phyloP scores from a whole-genome alignment of 2,113 vertebrate genomes.

The Neodon shergylaensis region DNA sequence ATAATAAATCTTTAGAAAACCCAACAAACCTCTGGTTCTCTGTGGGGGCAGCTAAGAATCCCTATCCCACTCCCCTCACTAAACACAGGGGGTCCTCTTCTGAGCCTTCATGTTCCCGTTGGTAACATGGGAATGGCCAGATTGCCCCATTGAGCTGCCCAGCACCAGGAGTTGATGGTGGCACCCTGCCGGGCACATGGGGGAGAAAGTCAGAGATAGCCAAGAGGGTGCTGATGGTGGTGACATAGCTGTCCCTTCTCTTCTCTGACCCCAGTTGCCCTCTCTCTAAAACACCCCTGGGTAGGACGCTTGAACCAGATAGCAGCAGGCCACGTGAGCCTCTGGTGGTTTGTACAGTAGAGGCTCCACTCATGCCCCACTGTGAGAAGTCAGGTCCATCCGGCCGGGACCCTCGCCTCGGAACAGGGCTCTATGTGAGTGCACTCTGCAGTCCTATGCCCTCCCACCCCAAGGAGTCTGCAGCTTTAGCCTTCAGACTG shows the following conservation, averaged over 20 bases:
- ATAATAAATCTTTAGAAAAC: not conserved
- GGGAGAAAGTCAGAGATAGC: fast-evolving
- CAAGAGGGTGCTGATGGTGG: fast-evolving
- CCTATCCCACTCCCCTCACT: not conserved
- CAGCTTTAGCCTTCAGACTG: not conserved
- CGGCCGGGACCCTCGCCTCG: fast-evolving
- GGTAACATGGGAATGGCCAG: not conserved
- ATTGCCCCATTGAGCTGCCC: fast-evolving
- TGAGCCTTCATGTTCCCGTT: not conserved
- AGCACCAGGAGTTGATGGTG: not conserved
- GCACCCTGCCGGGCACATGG: fast-evolving
- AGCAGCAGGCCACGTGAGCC: not conserved
- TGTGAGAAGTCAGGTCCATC: not conserved
- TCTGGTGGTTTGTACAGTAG: too few species aligned
- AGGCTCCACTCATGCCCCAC: fast-evolving
- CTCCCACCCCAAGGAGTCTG: not conserved
- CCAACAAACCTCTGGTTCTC: not conserved
- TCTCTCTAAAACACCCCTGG: not conserved
- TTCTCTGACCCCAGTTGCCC: conserved; percentile 16
- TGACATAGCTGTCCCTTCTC: fast-evolving
- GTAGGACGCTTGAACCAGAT: not conserved
- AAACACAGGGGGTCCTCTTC: not conserved
- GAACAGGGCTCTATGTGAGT: too few species aligned
- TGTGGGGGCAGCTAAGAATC: not conserved
- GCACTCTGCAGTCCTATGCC: too few species aligned